These are phyloP conservation scores for Phocoena phocoena DNA, from an alignment of 2,113 vertebrate genomes.

Conservation along the genomic window DNA sequence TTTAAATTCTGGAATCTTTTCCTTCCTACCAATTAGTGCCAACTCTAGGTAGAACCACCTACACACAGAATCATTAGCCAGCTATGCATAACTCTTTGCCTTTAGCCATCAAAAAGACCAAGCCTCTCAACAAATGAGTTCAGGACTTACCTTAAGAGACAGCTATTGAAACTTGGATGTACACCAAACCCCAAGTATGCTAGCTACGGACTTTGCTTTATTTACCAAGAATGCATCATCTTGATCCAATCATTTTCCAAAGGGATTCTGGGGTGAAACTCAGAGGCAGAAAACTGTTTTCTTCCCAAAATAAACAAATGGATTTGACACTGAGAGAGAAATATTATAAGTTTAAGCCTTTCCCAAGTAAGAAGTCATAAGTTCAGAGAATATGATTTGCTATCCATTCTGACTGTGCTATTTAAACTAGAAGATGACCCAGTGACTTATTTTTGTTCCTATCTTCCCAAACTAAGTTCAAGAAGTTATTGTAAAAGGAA, in stretches of 20 bases:
- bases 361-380: neutral
- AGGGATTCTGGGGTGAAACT: conserved; percentile 62
- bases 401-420: neutral
- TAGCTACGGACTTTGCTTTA: conserved; percentile 36
- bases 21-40: conserved; percentile 13
- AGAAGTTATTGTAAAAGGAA: neutral
- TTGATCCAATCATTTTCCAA: conserved; percentile 55
- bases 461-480: neutral
- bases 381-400: neutral
- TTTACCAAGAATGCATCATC: conserved; percentile 66
- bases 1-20: conserved; percentile 34
- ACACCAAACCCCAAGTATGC: conserved; percentile 67
- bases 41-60: conserved; percentile 48
- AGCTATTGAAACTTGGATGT: conserved; percentile 55
- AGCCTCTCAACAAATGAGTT: neutral
- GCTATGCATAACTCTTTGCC: neutral
- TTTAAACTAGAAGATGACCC: neutral
- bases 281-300: conserved; percentile 31
- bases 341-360: conserved; percentile 23
- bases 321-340: neutral
- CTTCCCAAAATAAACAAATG: conserved; percentile 45
- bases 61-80: conserved; percentile 29
- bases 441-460: neutral
- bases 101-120: neutral
- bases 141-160: neutral